Base-by-base conservation (phyloP, 2,113 vertebrate genomes). In the Rallus limicola region DNA sequence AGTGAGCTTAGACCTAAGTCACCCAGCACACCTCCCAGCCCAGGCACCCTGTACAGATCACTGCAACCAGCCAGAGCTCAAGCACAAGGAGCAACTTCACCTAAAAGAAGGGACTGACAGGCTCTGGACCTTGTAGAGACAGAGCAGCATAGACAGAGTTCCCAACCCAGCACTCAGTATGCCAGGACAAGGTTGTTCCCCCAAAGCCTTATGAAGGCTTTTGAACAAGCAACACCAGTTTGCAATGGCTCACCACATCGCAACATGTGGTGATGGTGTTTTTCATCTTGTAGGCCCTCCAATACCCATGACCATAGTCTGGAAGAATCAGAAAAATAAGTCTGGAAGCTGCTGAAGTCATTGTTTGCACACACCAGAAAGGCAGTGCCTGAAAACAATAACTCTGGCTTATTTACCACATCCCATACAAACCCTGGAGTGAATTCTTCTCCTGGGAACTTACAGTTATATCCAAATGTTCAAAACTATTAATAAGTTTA, bases 281-380 rank as follows among this genome's bases (percentile, higher is more conserved):
- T 96, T 95, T 96, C 91, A 91, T 96, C 93, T 79, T 64, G 74
- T 53, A 93, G 88, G 65, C 91, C 62, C 77, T 92, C 89, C 77
- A 92, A 84, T 93, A 93, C 44, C 78, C 91, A 95, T 93, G 91
- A 95, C 94, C 95, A 91, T 92, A 91, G 91, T 64, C 67, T 95
- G 87, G 91, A 97, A 96, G 96, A 95, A 97, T 95, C 92, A 95
- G 93, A 96, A 97, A 97, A 94, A 96, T 95, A 96, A 96, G 93
- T 92, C 96, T 97, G 95, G 95, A 96, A 94, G 96, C 95, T 97
- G 94, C 94, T 97, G 95, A 93, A 97, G 95, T 96, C 95, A 97
- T 97, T 97, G 96, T 97, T 97, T 97, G 96, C 96, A 95, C 95
- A 96, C 96, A 97, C 96, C 96, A 97, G 94, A 97, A 96, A 96